phyloP scores from a whole-genome alignment of 2,797 vertebrate genomes.

The Eupleurogrammus muticus region DNA sequence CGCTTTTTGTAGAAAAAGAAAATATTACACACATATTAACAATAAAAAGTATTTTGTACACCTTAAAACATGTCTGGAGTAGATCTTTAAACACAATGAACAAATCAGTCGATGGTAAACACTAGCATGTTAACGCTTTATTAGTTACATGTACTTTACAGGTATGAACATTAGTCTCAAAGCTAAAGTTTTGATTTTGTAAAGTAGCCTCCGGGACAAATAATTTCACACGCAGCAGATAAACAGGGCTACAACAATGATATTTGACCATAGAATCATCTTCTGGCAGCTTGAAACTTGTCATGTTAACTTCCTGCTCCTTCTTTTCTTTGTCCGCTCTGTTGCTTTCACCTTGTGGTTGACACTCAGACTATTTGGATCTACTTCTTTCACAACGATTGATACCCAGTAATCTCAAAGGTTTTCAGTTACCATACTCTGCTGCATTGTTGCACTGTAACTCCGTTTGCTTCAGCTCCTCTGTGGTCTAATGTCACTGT shows the following conservation, averaged over 20 bases:
- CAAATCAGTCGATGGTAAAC: too few relatives aligned
- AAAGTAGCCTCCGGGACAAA: too few relatives aligned
- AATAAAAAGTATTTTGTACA: too few relatives aligned
- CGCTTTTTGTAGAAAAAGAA: too few relatives aligned
- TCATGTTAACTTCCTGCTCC: background rate
- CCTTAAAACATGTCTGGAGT: too few relatives aligned
- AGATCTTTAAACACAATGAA: too few relatives aligned
- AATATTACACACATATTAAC: too few relatives aligned
- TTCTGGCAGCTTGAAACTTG: background rate
- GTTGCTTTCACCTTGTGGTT: conserved; percentile 11
- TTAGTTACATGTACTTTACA: too few relatives aligned
- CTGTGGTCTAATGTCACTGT: conserved; percentile 20
- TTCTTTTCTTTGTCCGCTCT: conserved; percentile 17
- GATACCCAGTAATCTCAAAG: background rate
- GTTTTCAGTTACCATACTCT: background rate
- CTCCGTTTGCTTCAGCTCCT: conserved; percentile 11
- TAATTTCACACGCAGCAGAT: background rate
- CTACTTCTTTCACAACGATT: conserved; percentile 70
- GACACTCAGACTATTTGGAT: conserved; percentile 67
- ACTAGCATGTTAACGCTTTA: too few relatives aligned
- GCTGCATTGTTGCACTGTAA: conserved; percentile 5
- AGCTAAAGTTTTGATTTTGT: too few relatives aligned
- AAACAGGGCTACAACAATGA: background rate
- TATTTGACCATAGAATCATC: background rate
- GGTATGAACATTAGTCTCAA: too few relatives aligned